A percentile compares a stretch with the other conserved stretches of the same genome.
These are phyloP conservation scores for Podarcis cretensis DNA, from an alignment of 2,113 vertebrate species.

Conservation along the genomic window DNA sequence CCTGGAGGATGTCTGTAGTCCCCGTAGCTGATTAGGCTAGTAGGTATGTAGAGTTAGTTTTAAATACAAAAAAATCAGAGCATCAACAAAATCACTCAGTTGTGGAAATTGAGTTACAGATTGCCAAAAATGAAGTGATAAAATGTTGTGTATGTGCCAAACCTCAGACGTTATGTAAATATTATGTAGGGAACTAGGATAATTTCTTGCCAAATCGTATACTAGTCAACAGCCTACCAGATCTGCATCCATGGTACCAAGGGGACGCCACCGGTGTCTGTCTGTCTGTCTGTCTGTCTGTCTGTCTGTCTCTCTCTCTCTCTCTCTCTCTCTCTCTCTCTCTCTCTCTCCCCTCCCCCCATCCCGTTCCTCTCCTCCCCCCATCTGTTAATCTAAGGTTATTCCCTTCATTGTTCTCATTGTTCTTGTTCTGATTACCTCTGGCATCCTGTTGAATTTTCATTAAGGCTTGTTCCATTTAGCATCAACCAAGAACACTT, in stretches of 20 bases:
- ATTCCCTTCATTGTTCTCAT: neutral
- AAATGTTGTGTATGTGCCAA: neutral
- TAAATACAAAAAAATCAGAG: neutral
- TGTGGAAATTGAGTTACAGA: neutral
- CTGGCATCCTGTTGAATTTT: no score
- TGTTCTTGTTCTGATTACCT: neutral
- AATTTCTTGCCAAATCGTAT: neutral
- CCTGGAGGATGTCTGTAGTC: neutral
- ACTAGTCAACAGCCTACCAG: neutral
- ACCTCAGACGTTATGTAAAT: no score
- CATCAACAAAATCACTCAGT: neutral
- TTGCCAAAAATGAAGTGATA: neutral
- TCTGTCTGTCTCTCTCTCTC: no score
- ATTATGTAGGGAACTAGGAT: neutral
- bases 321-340: no score
- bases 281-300: no score
- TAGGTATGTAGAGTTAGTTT: neutral
- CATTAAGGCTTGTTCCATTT: no score
- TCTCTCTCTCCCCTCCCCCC: neutral
- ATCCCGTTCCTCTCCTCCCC: no score
- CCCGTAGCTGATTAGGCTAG: neutral
- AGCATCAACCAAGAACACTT: no score
- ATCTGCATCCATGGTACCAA: neutral
- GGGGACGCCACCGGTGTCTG: no score
- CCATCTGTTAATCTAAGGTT: neutral